Evolutionary conservation across 2,888 invertebrate genomes (phyloP).

Genomic region (Celastrina argiolus): DNA sequence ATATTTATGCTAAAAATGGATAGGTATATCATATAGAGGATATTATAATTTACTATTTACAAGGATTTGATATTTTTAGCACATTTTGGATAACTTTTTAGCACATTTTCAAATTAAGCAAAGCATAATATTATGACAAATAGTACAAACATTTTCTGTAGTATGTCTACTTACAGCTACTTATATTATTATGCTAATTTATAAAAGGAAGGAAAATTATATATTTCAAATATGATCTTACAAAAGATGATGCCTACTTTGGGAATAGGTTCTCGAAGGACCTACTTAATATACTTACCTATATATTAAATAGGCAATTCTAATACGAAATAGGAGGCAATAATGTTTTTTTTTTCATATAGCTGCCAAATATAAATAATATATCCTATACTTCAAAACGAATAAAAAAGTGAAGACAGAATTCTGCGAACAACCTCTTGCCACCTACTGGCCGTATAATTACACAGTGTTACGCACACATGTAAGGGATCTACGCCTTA

Average conservation of each 20-base stretch:
- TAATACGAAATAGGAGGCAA: neutral
- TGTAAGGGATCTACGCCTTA: too few species aligned
- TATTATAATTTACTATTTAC: slow-evolving; percentile 1
- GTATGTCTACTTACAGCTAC: neutral
- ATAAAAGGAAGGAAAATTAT: neutral
- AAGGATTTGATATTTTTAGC: neutral
- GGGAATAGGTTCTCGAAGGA: neutral
- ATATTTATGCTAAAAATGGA: neutral
- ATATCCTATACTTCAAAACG: neutral
- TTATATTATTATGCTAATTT: neutral
- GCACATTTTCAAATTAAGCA: neutral
- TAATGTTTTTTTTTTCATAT: slow-evolving; percentile 8
- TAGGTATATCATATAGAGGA: neutral
- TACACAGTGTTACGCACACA: too few species aligned
- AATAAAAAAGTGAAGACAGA: too few species aligned
- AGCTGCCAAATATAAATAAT: slow-evolving; percentile 14
- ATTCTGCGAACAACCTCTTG: too few species aligned
- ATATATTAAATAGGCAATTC: neutral
- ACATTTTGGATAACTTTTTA: neutral
- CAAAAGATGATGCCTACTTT: neutral
- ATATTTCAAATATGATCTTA: neutral
- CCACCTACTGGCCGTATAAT: too few species aligned
- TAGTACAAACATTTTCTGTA: neutral
- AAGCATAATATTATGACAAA: neutral
- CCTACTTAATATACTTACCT: neutral